These are phyloP conservation scores for Antrozous pallidus DNA, from an alignment of 2,797 vertebrate species.

Conservation along the genomic window DNA sequence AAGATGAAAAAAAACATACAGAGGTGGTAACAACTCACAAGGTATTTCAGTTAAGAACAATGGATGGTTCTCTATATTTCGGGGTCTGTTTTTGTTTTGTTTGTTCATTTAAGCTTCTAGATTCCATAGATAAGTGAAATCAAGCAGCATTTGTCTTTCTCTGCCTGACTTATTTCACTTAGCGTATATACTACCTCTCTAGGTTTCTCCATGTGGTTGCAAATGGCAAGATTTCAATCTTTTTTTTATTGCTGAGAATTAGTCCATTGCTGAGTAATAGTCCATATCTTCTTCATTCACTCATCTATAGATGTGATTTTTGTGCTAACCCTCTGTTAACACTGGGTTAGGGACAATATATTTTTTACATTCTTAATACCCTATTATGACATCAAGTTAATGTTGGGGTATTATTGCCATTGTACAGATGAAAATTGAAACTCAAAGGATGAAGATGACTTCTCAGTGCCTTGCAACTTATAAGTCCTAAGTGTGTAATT, in stretches of 20 bases:
- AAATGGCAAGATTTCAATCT: background rate
- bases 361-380: background rate
- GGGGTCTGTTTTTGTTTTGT: background rate
- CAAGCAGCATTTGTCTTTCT: background rate
- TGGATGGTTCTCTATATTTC: background rate
- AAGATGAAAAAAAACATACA: background rate
- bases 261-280: background rate
- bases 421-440: slow-evolving; percentile 41
- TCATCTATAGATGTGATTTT: background rate
- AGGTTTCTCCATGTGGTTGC: background rate
- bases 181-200: background rate
- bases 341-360: background rate
- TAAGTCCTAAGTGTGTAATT: background rate
- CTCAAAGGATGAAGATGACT: background rate
- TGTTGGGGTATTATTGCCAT: background rate
- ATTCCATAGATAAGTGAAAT: background rate
- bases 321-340: background rate
- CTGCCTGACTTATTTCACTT: background rate
- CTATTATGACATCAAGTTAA: background rate
- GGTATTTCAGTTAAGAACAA: background rate
- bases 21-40: background rate
- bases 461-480: background rate
- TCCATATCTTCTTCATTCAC: background rate
- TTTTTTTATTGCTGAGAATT: background rate
- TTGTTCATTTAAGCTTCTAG: background rate